These are phyloP conservation scores for Lates japonicus DNA, from an alignment of 2,797 vertebrate genomes.

Conservation along the genomic window DNA sequence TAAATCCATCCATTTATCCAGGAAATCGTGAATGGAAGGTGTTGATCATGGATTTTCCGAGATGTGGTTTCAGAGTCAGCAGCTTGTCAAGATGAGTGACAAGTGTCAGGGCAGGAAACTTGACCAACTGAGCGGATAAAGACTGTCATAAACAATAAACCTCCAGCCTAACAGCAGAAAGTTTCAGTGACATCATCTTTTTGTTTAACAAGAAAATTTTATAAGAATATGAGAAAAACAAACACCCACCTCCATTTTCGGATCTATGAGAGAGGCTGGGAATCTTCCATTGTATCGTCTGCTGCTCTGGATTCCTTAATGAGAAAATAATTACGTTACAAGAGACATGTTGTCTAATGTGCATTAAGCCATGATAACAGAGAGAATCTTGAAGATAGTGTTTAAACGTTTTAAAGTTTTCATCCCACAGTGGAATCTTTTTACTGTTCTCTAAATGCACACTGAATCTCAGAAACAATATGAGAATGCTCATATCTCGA, in stretches of 20 bases:
- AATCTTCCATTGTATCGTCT: slow-evolving; percentile 98
- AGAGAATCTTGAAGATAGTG: background rate
- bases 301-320: slow-evolving; percentile 94
- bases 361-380: background rate
- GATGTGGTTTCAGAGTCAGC: background rate
- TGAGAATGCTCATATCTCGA: background rate
- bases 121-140: background rate
- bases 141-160: background rate
- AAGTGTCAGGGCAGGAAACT: background rate
- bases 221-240: background rate
- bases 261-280: slow-evolving; percentile 96
- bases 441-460: background rate
- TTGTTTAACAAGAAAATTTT: background rate
- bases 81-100: too few relatives aligned
- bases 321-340: slow-evolving; percentile 54
- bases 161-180: background rate
- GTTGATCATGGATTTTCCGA: background rate
- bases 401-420: background rate
- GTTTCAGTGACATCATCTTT: background rate
- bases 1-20: background rate
- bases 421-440: background rate
- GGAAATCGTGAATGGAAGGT: background rate
- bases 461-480: background rate
- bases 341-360: background rate
- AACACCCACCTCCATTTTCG: slow-evolving; percentile 94